Evolutionary conservation across 2,888 invertebrate genomes (phyloP), one percentile per base, ranked within the genome.

Genomic region (Dasysyrphus tricinctus): DNA sequence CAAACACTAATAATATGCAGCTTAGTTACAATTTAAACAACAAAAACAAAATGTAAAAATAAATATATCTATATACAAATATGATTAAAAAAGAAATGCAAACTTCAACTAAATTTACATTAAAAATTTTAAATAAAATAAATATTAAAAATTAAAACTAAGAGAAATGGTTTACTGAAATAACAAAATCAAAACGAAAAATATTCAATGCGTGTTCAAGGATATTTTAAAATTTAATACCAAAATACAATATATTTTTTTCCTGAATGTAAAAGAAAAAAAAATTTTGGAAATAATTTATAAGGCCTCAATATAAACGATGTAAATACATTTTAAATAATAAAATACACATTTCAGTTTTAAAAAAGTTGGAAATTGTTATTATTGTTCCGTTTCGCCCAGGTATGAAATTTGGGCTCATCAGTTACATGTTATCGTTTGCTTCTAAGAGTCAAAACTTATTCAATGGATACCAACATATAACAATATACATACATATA

Each of bases 301-400:
- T 86, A 86, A 86, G 79, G 75, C 72, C 75, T 76, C 57, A 72
- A 65, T 75, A 72, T 86, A 65, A 67, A 78, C 70, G 34, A 49
- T 86, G 86, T 86, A 86, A 82, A 86, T 86, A 86, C 6, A 86
- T 82, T 82, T 86, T 59, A 78, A 82, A 86, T 79, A 86, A 86
- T 86, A 86, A 86, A 86, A 74, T 86, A 86, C 74, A 86, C 78
- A 86, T 79, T 86, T 86, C 78, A 75, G 81, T 85, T 85, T 70
- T 47, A 54, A 63, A 54, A 73, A 63, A 16, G 12, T 6, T 57
- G 11, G 16, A 19, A 16, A 19, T 59, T 63, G 32, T 39, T 29
- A 32, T 29, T 16, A 34, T 42, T 51, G 29, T 61, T 24, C n/a
- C n/a, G 3, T 24, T 24, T 24, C 2, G 2, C 24, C 24, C 24